These are phyloP conservation scores for Endotricha flammealis DNA, from an alignment of 2,888 invertebrate genomes.

Conservation along the genomic window DNA sequence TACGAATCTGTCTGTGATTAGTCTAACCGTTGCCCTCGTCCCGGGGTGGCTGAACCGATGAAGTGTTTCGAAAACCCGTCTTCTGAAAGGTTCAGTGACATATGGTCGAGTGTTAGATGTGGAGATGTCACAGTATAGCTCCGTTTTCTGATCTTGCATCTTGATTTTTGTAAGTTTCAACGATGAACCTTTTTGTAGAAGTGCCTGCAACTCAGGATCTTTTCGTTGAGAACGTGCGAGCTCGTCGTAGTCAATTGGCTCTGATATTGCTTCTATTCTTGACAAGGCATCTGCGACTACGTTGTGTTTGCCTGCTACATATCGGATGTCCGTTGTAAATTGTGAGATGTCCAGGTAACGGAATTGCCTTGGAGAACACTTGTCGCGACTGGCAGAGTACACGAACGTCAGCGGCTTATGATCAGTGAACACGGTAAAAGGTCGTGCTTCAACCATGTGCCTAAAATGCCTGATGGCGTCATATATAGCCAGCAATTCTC, in stretches of 20 bases:
- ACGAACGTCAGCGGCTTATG: constrained; percentile 32
- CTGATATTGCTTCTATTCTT: constrained; percentile 21
- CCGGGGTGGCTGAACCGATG: constrained; percentile 5
- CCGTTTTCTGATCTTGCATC: constrained; percentile 1
- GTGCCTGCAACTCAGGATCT: constrained; percentile 8
- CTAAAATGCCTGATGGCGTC: too few species aligned
- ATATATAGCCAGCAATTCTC: too few species aligned
- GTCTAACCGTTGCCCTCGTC: constrained; percentile 1
- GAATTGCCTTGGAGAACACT: constrained; percentile 17
- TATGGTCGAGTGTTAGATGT: constrained; percentile 7
- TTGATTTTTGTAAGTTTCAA: constrained; percentile 3
- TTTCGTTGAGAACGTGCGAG: constrained; percentile 10
- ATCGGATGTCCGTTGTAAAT: constrained; percentile 16
- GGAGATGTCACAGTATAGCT: constrained; percentile 20
- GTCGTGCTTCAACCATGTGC: too few species aligned
- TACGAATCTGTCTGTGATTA: constrained; percentile 13
- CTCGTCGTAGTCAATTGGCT: constrained; percentile 2
- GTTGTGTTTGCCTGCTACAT: constrained; percentile 17
- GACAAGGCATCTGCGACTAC: constrained; percentile 17
- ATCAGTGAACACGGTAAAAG: too few species aligned
- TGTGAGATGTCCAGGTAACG: constrained; percentile 18
- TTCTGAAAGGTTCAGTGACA: constrained; percentile 7
- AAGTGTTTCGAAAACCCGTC: constrained; percentile 10
- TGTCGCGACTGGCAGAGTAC: constrained; percentile 23
- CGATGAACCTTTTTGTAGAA: constrained; percentile 6